Percentiles rank a stretch among this genome's conserved stretches.
These are phyloP conservation scores for Ichneumon xanthorius DNA, from an alignment of 2,888 invertebrate species.

Conservation along the genomic window DNA sequence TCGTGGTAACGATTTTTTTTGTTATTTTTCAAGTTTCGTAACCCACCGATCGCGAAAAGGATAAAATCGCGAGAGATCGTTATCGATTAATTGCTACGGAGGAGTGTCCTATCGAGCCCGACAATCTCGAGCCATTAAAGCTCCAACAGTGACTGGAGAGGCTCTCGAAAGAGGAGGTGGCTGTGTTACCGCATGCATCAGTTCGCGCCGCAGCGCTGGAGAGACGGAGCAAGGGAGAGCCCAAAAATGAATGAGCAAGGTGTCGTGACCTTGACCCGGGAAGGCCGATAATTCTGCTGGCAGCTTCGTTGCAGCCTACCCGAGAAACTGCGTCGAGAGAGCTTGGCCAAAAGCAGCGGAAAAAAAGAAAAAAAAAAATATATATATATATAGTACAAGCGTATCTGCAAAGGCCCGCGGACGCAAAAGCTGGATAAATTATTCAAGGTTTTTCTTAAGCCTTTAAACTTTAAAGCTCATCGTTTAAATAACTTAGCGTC, in stretches of 20 bases:
- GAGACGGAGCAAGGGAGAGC: constrained; percentile 34
- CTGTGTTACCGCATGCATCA: neutral
- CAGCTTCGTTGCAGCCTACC: constrained; percentile 1
- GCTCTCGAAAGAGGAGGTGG: neutral
- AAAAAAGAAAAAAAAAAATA: constrained; percentile 22
- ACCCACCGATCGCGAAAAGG: no score
- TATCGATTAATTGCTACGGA: constrained; percentile 46
- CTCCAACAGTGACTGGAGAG: neutral
- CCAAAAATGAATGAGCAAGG: constrained; percentile 62
- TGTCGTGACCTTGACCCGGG: constrained; percentile 67
- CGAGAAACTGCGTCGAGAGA: constrained; percentile 17
- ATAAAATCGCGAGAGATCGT: constrained; percentile 7
- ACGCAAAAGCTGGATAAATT: constrained; percentile 47
- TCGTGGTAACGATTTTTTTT: no score
- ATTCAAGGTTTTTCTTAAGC: constrained; percentile 14
- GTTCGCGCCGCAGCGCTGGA: neutral
- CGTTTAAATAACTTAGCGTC: constrained; percentile 22
- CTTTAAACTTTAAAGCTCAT: constrained; percentile 3
- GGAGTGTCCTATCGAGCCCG: neutral
- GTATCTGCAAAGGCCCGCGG: neutral
- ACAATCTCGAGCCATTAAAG: neutral
- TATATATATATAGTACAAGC: neutral
- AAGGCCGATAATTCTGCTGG: constrained; percentile 56
- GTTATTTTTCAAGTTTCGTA: no score
- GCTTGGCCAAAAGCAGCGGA: neutral